These are phyloP conservation scores for Gavia stellata DNA, from an alignment of 2,113 vertebrate species.

Conservation along the genomic window DNA sequence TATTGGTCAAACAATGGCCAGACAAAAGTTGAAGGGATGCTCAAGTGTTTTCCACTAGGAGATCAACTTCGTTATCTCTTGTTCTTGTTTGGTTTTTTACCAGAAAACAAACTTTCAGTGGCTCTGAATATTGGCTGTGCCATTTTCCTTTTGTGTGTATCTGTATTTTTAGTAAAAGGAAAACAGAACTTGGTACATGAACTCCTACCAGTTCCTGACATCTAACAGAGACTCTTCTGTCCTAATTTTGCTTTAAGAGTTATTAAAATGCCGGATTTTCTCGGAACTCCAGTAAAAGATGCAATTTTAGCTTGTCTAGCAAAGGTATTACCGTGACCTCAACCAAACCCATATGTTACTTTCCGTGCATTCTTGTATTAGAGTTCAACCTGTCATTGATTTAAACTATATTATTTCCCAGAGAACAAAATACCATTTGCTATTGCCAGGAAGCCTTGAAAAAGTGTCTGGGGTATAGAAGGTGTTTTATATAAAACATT, in stretches of 20 bases:
- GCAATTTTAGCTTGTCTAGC: background rate
- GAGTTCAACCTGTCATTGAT: slow-evolving; percentile 24
- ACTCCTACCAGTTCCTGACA: background rate
- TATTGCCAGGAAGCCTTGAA: slow-evolving; percentile 17
- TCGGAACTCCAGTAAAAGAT: background rate
- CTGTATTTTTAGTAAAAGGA: background rate
- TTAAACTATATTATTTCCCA: slow-evolving; percentile 14
- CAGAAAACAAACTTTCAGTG: background rate
- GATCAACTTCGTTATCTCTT: background rate
- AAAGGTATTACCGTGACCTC: background rate
- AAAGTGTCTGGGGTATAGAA: background rate
- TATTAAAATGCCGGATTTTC: background rate
- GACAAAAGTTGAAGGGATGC: background rate
- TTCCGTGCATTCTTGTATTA: slow-evolving; percentile 1
- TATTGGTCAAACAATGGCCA: background rate
- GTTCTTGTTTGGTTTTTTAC: background rate
- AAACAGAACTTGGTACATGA: background rate
- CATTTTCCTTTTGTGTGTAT: background rate
- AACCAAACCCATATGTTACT: background rate
- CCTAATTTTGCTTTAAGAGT: background rate
- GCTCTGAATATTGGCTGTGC: background rate
- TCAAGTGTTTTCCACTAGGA: background rate
- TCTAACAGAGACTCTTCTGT: background rate
- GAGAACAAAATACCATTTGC: slow-evolving; percentile 16
- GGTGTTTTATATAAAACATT: slow-evolving; percentile 13